These are phyloP conservation scores for Drosophila nr. perissopoda DNA, from an alignment of 2,888 invertebrate genomes.

Conservation along the genomic window DNA sequence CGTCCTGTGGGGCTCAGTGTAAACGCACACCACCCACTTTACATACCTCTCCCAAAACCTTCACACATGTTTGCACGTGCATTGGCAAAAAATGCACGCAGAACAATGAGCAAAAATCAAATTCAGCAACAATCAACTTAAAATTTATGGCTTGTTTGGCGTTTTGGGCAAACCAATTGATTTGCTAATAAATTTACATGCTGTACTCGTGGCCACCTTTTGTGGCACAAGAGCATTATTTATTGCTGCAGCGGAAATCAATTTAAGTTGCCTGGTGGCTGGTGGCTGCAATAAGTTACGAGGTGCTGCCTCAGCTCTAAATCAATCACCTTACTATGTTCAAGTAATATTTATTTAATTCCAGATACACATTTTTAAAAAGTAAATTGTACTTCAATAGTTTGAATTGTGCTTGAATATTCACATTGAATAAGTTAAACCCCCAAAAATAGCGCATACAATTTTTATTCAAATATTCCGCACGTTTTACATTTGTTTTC, in stretches of 20 bases:
- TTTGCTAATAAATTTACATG: constrained; percentile 64
- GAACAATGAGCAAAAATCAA: constrained; percentile 33
- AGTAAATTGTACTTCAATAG: constrained; percentile 41
- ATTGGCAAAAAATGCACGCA: constrained; percentile 1
- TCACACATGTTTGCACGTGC: constrained; percentile 6
- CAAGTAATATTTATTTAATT: constrained; percentile 43
- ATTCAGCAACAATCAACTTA: constrained; percentile 6
- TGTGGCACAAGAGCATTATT: constrained; percentile 4
- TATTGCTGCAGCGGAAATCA: constrained; percentile 41
- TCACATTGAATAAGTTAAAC: constrained; percentile 17
- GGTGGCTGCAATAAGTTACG: neutral
- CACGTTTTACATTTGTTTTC: constrained; percentile 35
- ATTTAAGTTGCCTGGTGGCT: constrained; percentile 30
- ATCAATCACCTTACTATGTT: constrained; percentile 71
- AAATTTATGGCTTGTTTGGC: constrained; percentile 48
- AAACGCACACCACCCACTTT: neutral
- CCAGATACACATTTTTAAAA: constrained; percentile 1
- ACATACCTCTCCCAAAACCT: neutral
- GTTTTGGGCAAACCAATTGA: constrained; percentile 47
- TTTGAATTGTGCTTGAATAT: constrained; percentile 43
- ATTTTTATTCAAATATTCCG: constrained; percentile 34
- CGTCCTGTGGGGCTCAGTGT: constrained; percentile 4
- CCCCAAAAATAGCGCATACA: constrained; percentile 22
- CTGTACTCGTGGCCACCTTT: constrained; percentile 25
- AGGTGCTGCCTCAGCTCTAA: constrained; percentile 24